Percentiles rank a stretch among this genome's conserved stretches.
Conservation (phyloP, 2,888 invertebrate species). For the Diabrotica balteata region DNA sequence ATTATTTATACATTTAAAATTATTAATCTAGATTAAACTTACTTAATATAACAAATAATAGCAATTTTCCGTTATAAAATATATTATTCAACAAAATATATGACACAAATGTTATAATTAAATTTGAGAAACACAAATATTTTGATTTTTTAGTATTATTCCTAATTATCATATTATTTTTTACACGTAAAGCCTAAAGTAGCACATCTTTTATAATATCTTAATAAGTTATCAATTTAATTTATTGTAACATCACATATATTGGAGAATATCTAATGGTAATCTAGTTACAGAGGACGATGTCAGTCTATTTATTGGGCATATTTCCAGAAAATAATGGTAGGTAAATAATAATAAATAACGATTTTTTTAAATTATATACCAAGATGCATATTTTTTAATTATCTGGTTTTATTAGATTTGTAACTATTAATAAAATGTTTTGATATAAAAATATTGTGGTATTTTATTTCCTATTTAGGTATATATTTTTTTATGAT, state of each 20-base stretch:
- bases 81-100: slow-evolving; percentile 40
- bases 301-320: not conserved
- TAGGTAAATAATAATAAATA: no score
- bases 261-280: slow-evolving; percentile 46
- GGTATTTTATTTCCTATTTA: no score
- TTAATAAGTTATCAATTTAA: slow-evolving; percentile 36
- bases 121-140: slow-evolving; percentile 30
- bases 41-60: slow-evolving; percentile 33
- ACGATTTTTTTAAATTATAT: no score
- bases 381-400: no score
- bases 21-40: slow-evolving; percentile 33
- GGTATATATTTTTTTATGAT: no score
- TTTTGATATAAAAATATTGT: no score
- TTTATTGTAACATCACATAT: slow-evolving; percentile 59
- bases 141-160: slow-evolving; percentile 26
- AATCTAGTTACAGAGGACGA: slow-evolving; percentile 14
- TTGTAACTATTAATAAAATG: no score
- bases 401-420: no score
- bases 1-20: slow-evolving; percentile 40
- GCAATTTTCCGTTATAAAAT: slow-evolving; percentile 38
- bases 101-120: slow-evolving; percentile 40
- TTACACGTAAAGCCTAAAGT: slow-evolving; percentile 47
- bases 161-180: slow-evolving; percentile 32
- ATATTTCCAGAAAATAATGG: no score
- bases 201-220: slow-evolving; percentile 23